Percentiles rank a stretch among this genome's conserved stretches.
These are phyloP conservation scores for Alaudala cheleensis DNA, from an alignment of 2,113 vertebrate species.

Conservation along the genomic window DNA sequence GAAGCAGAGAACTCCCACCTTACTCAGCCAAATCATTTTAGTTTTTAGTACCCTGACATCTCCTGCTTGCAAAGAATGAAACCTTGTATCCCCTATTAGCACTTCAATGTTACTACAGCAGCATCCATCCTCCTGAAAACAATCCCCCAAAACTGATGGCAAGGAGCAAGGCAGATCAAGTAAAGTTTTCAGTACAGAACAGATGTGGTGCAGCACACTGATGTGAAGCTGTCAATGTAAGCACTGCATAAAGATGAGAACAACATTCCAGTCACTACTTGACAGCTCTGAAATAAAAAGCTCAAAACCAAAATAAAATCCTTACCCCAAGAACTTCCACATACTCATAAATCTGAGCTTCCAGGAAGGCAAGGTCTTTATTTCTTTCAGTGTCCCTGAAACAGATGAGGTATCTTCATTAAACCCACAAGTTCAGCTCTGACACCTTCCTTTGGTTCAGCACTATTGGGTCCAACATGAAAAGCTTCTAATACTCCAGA, in stretches of 20 bases:
- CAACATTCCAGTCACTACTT: neutral
- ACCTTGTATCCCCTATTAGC: neutral
- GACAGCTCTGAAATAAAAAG: neutral
- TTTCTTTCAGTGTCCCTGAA: conserved; percentile 94
- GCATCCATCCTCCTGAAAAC: neutral
- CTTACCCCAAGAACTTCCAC: conserved; percentile 96
- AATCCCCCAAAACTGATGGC: neutral
- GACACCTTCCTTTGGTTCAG: neutral
- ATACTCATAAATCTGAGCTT: conserved; percentile 96
- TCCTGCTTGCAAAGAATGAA: neutral
- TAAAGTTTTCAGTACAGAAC: neutral
- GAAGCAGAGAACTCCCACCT: neutral
- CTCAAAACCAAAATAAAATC: neutral
- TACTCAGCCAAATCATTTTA: neutral
- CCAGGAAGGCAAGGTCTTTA: conserved; percentile 94
- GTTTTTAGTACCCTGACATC: neutral
- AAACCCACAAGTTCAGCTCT: neutral
- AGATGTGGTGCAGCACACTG: neutral
- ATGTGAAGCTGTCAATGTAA: neutral
- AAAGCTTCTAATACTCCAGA: neutral
- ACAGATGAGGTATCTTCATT: neutral
- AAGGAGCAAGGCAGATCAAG: neutral
- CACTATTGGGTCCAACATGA: neutral
- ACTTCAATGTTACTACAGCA: neutral
- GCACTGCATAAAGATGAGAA: neutral